These are phyloP conservation scores for Gryllus longicercus DNA, from an alignment of 2,888 invertebrate genomes.

Conservation along the genomic window DNA sequence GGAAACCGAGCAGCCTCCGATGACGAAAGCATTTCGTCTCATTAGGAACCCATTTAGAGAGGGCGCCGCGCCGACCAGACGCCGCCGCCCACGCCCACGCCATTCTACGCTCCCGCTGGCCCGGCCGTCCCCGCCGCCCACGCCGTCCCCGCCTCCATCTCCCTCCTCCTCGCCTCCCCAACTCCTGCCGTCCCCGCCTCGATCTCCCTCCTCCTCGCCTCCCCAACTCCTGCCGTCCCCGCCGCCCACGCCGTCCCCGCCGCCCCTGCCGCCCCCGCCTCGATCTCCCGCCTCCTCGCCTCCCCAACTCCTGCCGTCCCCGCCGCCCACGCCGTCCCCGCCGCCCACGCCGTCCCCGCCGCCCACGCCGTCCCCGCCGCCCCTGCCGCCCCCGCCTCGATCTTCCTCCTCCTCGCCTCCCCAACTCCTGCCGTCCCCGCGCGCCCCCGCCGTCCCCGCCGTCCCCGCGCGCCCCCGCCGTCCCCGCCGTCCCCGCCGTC, in stretches of 20 bases:
- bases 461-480: no score
- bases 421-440: constrained; percentile 17
- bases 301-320: neutral
- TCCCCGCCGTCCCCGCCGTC: no score
- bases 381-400: neutral
- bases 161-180: no score
- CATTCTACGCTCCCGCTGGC: no score
- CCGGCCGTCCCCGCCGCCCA: neutral
- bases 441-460: neutral
- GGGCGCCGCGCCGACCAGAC: neutral
- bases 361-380: neutral
- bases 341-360: neutral
- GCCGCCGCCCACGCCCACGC: no score
- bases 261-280: neutral
- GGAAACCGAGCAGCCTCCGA: constrained; percentile 21
- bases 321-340: constrained; percentile 3
- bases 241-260: neutral
- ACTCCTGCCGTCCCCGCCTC: no score
- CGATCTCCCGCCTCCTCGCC: no score
- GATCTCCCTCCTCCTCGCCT: no score
- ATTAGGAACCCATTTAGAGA: constrained; percentile 17
- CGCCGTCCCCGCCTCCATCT: no score
- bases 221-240: neutral
- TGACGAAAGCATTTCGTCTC: constrained; percentile 22
- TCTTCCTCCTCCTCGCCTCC: no score